Evolutionary conservation across 2,113 vertebrate genomes (phyloP).

Genomic region (Polyodon spathula): DNA sequence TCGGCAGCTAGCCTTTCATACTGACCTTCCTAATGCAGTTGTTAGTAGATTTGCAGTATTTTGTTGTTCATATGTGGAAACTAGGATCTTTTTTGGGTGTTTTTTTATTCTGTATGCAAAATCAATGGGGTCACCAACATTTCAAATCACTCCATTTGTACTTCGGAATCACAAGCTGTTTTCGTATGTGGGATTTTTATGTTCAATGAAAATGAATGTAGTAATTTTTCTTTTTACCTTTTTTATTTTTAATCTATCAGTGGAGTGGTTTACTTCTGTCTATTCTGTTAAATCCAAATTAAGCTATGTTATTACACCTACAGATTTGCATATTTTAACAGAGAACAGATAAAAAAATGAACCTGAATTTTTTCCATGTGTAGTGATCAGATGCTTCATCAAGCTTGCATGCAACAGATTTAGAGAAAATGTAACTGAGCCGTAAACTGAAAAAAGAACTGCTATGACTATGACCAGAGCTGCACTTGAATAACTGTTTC

Average conservation of each 20-base stretch:
- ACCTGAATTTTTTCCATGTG: slow-evolving; percentile 67
- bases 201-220: slow-evolving; percentile 76
- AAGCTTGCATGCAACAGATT: slow-evolving; percentile 78
- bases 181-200: slow-evolving; percentile 65
- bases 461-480: slow-evolving; percentile 74
- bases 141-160: slow-evolving; percentile 71
- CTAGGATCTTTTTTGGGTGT: slow-evolving; percentile 70
- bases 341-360: slow-evolving; percentile 69
- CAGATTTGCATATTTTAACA: slow-evolving; percentile 73
- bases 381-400: slow-evolving; percentile 73
- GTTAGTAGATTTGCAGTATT: slow-evolving; percentile 82
- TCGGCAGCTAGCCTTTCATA: slow-evolving; percentile 80
- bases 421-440: slow-evolving; percentile 74
- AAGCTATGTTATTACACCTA: slow-evolving; percentile 66
- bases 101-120: slow-evolving; percentile 62
- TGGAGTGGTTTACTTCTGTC: slow-evolving; percentile 62
- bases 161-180: slow-evolving; percentile 59
- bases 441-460: slow-evolving; percentile 61
- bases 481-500: slow-evolving; percentile 59
- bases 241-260: slow-evolving; percentile 51
- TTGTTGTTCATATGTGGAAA: slow-evolving; percentile 79
- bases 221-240: slow-evolving; percentile 38
- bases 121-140: slow-evolving; percentile 65
- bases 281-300: slow-evolving; percentile 63
- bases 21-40: slow-evolving; percentile 61